Conservation (phyloP, 1,140 invertebrate genomes). For the Diachasmimorpha longicaudata region DNA sequence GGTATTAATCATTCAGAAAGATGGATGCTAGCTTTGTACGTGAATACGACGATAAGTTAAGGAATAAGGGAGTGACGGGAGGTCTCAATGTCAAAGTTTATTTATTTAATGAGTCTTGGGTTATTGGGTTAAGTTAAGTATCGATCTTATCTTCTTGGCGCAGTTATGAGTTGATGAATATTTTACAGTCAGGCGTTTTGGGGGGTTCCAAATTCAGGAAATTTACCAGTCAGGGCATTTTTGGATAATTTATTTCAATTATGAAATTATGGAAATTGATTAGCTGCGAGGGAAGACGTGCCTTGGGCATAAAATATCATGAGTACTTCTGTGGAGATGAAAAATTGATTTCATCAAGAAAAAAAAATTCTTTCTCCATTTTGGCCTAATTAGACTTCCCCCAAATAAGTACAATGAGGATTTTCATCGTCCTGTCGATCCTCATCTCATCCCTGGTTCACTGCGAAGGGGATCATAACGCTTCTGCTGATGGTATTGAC, state of each 20-base stretch:
- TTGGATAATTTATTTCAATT: too few relatives aligned
- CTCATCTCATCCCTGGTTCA: background rate
- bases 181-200: too few relatives aligned
- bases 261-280: too few relatives aligned
- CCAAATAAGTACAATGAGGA: background rate
- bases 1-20: background rate
- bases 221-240: too few relatives aligned
- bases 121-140: background rate
- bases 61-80: background rate
- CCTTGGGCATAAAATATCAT: too few relatives aligned
- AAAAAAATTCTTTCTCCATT: too few relatives aligned
- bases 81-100: background rate
- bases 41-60: constrained; percentile 1
- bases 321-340: too few relatives aligned
- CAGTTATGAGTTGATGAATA: too few relatives aligned
- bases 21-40: background rate
- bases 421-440: background rate
- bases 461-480: background rate
- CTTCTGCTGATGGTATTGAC: background rate
- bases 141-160: background rate
- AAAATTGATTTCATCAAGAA: too few relatives aligned
- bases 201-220: too few relatives aligned
- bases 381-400: too few relatives aligned
- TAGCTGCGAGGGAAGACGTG: too few relatives aligned
- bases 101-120: background rate